These are phyloP conservation scores for Adineta ricciae DNA, from an alignment of 2,888 invertebrate genomes.

Conservation along the genomic window DNA sequence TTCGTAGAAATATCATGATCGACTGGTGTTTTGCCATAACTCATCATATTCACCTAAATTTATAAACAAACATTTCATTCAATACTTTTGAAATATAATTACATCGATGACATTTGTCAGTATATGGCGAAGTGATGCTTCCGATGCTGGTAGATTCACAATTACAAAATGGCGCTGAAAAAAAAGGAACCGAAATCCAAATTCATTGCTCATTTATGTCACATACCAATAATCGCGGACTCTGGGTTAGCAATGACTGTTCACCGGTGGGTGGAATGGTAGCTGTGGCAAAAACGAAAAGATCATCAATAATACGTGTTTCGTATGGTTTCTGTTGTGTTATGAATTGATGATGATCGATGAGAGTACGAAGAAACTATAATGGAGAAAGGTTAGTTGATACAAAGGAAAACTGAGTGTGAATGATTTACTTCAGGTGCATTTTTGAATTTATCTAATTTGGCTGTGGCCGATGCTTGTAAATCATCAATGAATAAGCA, in stretches of 20 bases:
- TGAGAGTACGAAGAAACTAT: slow-evolving; percentile 44
- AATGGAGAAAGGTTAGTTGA: not conserved
- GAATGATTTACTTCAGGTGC: slow-evolving; percentile 35
- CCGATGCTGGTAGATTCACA: slow-evolving; percentile 44
- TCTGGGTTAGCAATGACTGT: slow-evolving; percentile 41
- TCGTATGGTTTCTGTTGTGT: slow-evolving; percentile 48
- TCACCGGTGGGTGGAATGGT: slow-evolving; percentile 42
- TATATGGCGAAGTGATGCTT: slow-evolving; percentile 42
- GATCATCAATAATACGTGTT: slow-evolving; percentile 46
- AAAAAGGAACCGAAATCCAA: not conserved
- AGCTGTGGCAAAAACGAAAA: slow-evolving; percentile 38
- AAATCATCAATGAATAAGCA: slow-evolving; percentile 49
- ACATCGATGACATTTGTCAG: slow-evolving; percentile 47
- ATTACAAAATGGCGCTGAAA: slow-evolving; percentile 49
- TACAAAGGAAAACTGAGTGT: not conserved
- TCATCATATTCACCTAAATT: slow-evolving; percentile 42
- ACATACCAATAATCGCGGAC: slow-evolving; percentile 44
- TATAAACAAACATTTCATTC: not conserved
- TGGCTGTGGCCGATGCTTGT: slow-evolving; percentile 44
- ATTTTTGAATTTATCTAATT: slow-evolving; percentile 41
- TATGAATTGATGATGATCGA: slow-evolving; percentile 46
- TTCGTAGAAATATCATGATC: slow-evolving; percentile 43
- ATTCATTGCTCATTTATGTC: not conserved
- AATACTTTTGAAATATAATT: not conserved
- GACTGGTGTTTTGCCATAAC: slow-evolving; percentile 43